phyloP scores from a whole-genome alignment of 1,140 invertebrate genomes.

The Microplitis mediator region DNA sequence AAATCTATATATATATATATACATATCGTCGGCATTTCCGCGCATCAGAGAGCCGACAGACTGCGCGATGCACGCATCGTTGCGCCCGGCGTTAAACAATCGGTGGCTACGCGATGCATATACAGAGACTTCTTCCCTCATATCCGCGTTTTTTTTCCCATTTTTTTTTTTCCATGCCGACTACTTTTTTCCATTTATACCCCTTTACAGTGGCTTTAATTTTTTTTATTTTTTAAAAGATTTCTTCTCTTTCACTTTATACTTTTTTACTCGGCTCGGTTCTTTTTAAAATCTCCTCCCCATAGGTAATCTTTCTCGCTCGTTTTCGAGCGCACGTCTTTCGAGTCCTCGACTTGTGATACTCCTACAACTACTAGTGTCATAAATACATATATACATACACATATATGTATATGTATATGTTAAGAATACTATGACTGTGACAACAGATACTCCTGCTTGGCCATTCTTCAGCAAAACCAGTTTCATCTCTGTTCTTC shows the following conservation, averaged over 20 bases:
- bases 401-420: too few species aligned
- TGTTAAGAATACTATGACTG: too few species aligned
- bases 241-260: neutral
- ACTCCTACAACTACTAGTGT: too few species aligned
- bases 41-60: conserved; percentile 30
- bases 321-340: neutral
- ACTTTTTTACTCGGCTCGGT: neutral
- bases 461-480: conserved; percentile 11
- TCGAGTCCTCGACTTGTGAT: neutral
- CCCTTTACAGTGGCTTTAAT: neutral
- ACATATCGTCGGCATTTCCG: conserved; percentile 11
- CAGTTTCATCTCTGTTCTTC: conserved; percentile 20
- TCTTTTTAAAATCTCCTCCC: neutral
- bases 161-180: conserved; percentile 2
- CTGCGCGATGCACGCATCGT: conserved; percentile 48
- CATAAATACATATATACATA: too few species aligned
- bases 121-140: neutral
- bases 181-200: neutral
- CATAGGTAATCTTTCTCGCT: neutral
- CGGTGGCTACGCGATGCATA: conserved; percentile 39
- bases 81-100: conserved; percentile 51
- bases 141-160: neutral
- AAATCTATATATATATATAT: too few species aligned
- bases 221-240: neutral
- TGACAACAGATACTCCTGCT: neutral